Base-by-base conservation (phyloP, 92 coral and sea anemone species). In the Actinostola sp. region DNA sequence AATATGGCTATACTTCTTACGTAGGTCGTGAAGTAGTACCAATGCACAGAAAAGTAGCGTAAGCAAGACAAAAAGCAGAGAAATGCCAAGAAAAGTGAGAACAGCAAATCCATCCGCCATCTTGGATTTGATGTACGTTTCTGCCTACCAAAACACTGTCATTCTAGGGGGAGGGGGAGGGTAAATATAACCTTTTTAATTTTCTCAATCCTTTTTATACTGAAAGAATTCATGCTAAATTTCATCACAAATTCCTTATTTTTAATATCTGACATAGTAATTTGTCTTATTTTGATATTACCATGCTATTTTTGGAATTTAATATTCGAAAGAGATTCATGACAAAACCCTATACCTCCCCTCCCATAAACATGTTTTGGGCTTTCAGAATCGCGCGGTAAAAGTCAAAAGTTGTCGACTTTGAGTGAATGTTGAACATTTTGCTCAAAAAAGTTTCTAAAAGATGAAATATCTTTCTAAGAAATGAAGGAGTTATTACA, bases 1-100 rank as follows among this genome's bases (percentile, higher is more conserved):
- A 3, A 84, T 71, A 17, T 60, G 89, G 8, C 44, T 31, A 32
- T 84, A 77, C 59, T 46, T 63, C 30, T 46, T 55, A 63, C 79
- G 80, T 6, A 77, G 49, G 29, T 77, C 45, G 25, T 84, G 76
- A 21, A 70, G 31, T 28, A 77, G 59, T 1, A 77, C 54, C 6
- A 77, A 25, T 8, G 48, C 67, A 27, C 83, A 77, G 29, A 77
- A 55, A 43, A 68, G 58, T 13, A 67, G 67, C 16, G 83, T 68
- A 42, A 67, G 48, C 12, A 56, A 14, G 8, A 63, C 67, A 44
- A 66, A 52, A 35, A 52, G 32, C 14, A 66, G 8, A 4, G 81
- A 33, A 32, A 66, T 45, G 1, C 19, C 73, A 11, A 76, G 33
- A 29, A 66, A 38, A 23, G 35, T 35, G 11, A 70, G 20, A 71